These are phyloP conservation scores for Fregetta grallaria DNA, from an alignment of 2,113 vertebrate genomes.

Conservation along the genomic window DNA sequence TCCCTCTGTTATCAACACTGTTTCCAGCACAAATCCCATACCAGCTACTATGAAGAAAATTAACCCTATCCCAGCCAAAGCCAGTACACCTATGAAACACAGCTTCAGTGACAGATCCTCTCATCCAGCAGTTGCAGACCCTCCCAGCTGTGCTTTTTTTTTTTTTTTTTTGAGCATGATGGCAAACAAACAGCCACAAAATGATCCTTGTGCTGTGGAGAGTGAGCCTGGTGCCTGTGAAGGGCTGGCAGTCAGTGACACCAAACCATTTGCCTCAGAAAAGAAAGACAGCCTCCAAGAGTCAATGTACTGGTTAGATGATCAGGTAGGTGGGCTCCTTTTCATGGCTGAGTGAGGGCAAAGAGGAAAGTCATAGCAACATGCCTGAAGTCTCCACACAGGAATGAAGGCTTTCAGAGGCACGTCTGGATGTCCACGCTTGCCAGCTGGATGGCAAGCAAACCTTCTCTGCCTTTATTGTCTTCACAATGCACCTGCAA, in stretches of 20 bases:
- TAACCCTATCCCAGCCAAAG: too few species aligned
- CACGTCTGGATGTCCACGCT: fast-evolving
- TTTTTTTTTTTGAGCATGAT: too few species aligned
- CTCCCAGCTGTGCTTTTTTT: background rate
- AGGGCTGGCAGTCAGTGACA: background rate
- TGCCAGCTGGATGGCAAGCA: background rate
- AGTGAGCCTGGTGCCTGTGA: background rate
- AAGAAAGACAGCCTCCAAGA: background rate
- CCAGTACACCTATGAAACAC: background rate
- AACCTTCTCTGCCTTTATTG: background rate
- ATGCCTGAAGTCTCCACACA: background rate
- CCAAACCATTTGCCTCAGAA: background rate
- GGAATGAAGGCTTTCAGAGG: background rate
- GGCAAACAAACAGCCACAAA: background rate
- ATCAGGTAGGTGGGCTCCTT: background rate
- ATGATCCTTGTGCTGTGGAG: background rate
- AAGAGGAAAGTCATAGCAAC: background rate
- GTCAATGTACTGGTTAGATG: background rate
- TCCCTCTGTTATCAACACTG: too few species aligned
- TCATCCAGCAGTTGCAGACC: background rate
- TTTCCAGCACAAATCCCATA: too few species aligned
- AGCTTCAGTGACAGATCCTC: background rate
- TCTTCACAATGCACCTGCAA: background rate
- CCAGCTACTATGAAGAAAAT: too few species aligned
- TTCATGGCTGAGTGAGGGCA: background rate